A percentile compares a stretch with the other conserved stretches of the same genome.
Evolutionary conservation across 1,140 invertebrate genomes (phyloP).

Genomic region (Bombus breviceps): DNA sequence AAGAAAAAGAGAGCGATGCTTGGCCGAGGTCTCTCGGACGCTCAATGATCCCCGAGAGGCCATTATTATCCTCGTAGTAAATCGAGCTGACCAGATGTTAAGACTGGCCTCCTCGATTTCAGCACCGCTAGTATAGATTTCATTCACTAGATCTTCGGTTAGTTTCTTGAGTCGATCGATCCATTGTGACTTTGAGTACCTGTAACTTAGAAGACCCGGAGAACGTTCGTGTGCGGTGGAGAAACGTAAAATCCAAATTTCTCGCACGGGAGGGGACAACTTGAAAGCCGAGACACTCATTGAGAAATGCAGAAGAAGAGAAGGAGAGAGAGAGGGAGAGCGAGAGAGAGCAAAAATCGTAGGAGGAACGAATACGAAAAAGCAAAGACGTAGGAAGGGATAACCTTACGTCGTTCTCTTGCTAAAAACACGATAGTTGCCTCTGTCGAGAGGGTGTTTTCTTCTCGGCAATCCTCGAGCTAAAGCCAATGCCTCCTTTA

Average conservation of each 20-base stretch:
- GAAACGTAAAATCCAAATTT: conserved; percentile 77
- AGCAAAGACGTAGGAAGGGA: conserved; percentile 1
- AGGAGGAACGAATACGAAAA: neutral
- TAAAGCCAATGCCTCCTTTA: conserved; percentile 55
- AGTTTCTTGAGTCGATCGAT: conserved; percentile 63
- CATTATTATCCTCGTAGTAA: conserved; percentile 69
- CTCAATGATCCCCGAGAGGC: conserved; percentile 57
- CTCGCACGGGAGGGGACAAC: conserved; percentile 52
- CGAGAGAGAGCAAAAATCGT: neutral
- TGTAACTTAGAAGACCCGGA: conserved; percentile 70
- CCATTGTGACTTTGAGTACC: conserved; percentile 76
- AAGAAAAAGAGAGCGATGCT: conserved; percentile 40
- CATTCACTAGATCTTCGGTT: conserved; percentile 72
- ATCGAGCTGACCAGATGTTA: conserved; percentile 72
- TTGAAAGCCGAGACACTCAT: conserved; percentile 44
- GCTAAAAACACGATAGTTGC: conserved; percentile 19
- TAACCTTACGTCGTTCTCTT: conserved; percentile 20
- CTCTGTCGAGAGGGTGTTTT: conserved; percentile 32
- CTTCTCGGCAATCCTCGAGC: conserved; percentile 14
- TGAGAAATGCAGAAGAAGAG: conserved; percentile 35
- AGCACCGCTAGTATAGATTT: conserved; percentile 70
- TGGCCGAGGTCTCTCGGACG: conserved; percentile 38
- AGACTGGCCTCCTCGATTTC: conserved; percentile 36
- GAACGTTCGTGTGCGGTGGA: neutral
- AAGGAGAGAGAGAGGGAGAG: neutral